Evolutionary conservation across 2,797 vertebrate genomes (phyloP).

Genomic region (Catostomus latipinnis): DNA sequence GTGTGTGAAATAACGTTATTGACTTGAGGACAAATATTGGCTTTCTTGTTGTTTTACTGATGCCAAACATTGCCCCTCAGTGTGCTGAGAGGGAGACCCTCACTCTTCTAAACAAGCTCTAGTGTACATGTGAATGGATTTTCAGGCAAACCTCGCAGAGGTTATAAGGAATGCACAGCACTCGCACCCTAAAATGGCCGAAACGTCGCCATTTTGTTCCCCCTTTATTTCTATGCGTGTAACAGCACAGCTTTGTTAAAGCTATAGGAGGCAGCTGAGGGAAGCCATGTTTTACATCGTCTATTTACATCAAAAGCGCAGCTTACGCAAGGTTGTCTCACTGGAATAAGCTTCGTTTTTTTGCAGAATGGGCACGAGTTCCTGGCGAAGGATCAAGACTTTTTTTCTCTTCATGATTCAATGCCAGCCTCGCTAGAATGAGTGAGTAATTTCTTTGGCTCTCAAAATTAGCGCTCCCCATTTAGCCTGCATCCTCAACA

Average conservation of each 20-base stretch:
- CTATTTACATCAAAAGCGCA: constrained; percentile 75
- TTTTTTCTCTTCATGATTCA: constrained; percentile 67
- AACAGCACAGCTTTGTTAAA: constrained; percentile 73
- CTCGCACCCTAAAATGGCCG: constrained; percentile 85
- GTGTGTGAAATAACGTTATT: constrained; percentile 13
- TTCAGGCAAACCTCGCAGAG: constrained; percentile 50
- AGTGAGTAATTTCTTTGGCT: constrained; percentile 68
- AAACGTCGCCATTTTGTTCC: constrained; percentile 86
- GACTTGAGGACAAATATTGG: constrained; percentile 28
- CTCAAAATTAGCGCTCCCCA: constrained; percentile 70
- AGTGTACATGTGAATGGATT: background rate
- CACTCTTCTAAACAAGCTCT: constrained; percentile 6
- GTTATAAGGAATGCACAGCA: constrained; percentile 47
- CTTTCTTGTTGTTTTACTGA: constrained; percentile 16
- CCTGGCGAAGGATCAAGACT: constrained; percentile 73
- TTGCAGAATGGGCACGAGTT: constrained; percentile 77
- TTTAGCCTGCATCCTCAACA: constrained; percentile 60
- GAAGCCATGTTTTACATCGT: constrained; percentile 80
- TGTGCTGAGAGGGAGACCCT: background rate
- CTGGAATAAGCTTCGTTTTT: constrained; percentile 79
- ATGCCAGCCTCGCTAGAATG: constrained; percentile 75
- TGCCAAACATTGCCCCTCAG: constrained; percentile 19
- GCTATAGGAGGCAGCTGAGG: constrained; percentile 77
- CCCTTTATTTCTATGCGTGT: constrained; percentile 71
- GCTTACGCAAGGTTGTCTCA: constrained; percentile 76